phyloP scores from a whole-genome alignment of 2,797 vertebrate genomes.

The Prunella strophiata region DNA sequence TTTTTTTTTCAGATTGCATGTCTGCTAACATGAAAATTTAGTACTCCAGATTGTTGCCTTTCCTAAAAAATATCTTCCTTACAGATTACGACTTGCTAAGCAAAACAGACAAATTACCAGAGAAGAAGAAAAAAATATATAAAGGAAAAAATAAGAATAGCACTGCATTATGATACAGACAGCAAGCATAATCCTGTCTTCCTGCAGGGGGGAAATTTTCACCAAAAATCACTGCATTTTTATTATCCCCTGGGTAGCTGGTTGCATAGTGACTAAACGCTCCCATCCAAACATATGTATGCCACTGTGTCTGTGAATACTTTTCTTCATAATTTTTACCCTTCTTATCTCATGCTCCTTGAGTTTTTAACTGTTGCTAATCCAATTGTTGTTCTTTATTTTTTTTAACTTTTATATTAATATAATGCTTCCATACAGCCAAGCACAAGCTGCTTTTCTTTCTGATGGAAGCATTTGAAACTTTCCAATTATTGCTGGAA shows the following conservation, averaged over 20 bases:
- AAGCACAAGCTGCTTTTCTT: not conserved
- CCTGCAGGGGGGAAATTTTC: not conserved
- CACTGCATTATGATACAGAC: not conserved
- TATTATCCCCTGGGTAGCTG: not conserved
- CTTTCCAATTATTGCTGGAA: not conserved
- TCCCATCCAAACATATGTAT: not conserved
- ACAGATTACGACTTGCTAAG: not conserved
- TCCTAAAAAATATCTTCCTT: not conserved
- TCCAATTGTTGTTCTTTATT: not conserved
- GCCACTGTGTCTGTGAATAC: not conserved
- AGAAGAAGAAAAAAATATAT: not conserved
- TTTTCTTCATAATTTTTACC: not conserved
- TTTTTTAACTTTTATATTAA: not conserved
- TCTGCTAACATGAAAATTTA: not conserved
- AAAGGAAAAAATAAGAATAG: not conserved
- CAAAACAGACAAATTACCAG: not conserved
- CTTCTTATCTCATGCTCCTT: not conserved
- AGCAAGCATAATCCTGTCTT: not conserved
- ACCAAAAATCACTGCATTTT: not conserved
- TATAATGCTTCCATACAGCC: not conserved
- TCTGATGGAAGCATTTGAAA: not conserved
- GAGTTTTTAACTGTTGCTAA: not conserved
- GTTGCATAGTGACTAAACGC: not conserved
- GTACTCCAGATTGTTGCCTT: not conserved
- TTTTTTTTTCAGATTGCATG: not conserved